Conservation (phyloP, 92 coral and sea anemone genomes). For the Heliopora coerulea region DNA sequence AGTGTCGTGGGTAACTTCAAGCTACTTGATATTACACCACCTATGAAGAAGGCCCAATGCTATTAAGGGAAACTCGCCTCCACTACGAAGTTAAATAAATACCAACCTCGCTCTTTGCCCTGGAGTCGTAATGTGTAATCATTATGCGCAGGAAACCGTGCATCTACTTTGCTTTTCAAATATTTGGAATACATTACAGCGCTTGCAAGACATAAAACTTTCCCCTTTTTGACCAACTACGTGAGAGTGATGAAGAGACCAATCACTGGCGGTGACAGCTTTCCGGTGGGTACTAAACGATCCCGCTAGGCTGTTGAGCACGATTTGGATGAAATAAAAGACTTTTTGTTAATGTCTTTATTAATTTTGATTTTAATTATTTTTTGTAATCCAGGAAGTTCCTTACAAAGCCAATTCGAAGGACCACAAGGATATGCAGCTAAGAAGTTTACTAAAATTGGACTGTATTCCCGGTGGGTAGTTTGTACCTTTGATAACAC, state of each 20-base stretch:
- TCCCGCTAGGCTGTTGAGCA: too few relatives aligned
- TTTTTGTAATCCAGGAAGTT: too few relatives aligned
- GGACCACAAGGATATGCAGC: too few relatives aligned
- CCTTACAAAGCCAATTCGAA: too few relatives aligned
- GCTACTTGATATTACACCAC: not conserved
- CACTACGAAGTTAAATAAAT: constrained; percentile 3
- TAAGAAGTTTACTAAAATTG: too few relatives aligned
- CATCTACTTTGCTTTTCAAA: constrained; percentile 22
- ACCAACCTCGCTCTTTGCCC: constrained; percentile 3
- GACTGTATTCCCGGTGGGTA: too few relatives aligned
- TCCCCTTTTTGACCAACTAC: too few relatives aligned
- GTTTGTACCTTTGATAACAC: too few relatives aligned
- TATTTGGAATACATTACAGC: constrained; percentile 31
- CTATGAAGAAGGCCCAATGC: not conserved
- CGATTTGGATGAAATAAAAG: too few relatives aligned
- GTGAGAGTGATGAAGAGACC: too few relatives aligned
- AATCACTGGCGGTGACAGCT: not conserved
- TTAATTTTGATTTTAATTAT: too few relatives aligned
- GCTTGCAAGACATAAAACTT: not conserved
- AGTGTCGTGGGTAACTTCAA: not conserved
- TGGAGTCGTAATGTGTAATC: constrained; percentile 29
- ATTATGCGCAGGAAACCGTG: constrained; percentile 20
- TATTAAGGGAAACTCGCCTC: not conserved
- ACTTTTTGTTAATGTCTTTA: too few relatives aligned
- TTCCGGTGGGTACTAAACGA: constrained; percentile 8